Conservation (phyloP, 2,113 vertebrate species). For the Ceyx melanurus region DNA sequence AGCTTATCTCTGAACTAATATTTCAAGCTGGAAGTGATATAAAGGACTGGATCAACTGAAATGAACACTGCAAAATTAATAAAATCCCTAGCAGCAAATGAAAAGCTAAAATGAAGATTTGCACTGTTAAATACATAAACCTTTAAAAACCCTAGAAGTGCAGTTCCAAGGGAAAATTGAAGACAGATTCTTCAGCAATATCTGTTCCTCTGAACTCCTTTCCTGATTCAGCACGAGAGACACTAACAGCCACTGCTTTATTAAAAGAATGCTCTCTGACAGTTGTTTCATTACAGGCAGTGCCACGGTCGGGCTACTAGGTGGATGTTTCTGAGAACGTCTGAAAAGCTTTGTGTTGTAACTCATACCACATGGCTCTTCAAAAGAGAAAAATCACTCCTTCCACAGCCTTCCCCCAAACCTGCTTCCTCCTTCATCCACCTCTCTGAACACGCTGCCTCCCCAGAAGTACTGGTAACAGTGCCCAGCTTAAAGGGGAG, state of each 20-base stretch:
- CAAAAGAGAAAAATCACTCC: neutral
- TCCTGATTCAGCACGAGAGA: neutral
- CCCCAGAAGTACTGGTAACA: neutral
- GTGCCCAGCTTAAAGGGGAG: neutral
- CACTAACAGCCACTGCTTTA: neutral
- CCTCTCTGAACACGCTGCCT: neutral
- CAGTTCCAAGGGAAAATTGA: slow-evolving; percentile 15
- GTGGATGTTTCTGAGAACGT: neutral
- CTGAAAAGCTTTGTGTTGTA: neutral
- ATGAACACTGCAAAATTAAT: slow-evolving; percentile 41
- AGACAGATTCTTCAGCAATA: slow-evolving; percentile 20
- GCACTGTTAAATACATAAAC: slow-evolving; percentile 50
- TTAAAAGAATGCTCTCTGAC: neutral
- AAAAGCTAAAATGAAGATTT: slow-evolving; percentile 6
- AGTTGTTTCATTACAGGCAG: neutral
- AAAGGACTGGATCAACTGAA: slow-evolving; percentile 21
- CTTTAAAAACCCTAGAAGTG: neutral
- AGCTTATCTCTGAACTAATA: slow-evolving; percentile 63
- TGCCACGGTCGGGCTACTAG: neutral
- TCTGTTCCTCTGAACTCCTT: slow-evolving; percentile 6
- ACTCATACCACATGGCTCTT: slow-evolving; percentile 7
- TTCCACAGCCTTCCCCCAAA: neutral
- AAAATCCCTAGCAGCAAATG: neutral
- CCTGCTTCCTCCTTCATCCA: neutral
- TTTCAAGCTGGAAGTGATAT: slow-evolving; percentile 44